Evolutionary conservation across 1,140 invertebrate genomes (phyloP), one percentile per base, ranked within the genome.

Genomic region (Brachionus plicatilis): DNA sequence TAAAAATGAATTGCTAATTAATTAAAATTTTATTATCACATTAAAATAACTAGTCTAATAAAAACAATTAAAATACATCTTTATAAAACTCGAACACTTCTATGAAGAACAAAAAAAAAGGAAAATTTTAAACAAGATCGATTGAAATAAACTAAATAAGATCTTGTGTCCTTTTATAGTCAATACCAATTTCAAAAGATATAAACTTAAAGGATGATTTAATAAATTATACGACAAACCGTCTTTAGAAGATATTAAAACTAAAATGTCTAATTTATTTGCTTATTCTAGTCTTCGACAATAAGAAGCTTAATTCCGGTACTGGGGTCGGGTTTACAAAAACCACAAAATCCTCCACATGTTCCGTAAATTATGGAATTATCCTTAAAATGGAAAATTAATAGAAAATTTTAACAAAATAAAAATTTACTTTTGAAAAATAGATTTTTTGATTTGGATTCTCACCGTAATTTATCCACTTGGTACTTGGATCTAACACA

Each of bases 261-360:
- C 17, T 72, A 72, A 43, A 72, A 41, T 72, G 41, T 72, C 17
- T 72, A 43, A 43, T 72, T 43, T 11, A 72, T 43, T 43, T 41
- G 12, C 33, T 68, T 68, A 37, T n/a, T 75, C 41, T 43, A 43
- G 33, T 80, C 37, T 80, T 80, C 56, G 12, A 82, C 79, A 82
- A 82, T 37, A 37, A 53, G 20, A 65, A 82, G 53, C 17, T 68
- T 60, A 29, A 82, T 65, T 11, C 79, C 79, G n/a, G 27, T 68
- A 20, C 8, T 82, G 12, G 79, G 79, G 29, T 82, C 79, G 14
- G 79, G 79, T 41, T 47, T 37, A 65, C 79, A 82, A 47, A 82
- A 82, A 37, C 79, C 79, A 68, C 79, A 82, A 33, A 82, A 68
- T 33, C 79, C 79, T 41, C 79, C 79, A 66, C 79, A 82, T 45